These are phyloP conservation scores for Coelopa frigida DNA, from an alignment of 1,140 invertebrate species.

Conservation along the genomic window DNA sequence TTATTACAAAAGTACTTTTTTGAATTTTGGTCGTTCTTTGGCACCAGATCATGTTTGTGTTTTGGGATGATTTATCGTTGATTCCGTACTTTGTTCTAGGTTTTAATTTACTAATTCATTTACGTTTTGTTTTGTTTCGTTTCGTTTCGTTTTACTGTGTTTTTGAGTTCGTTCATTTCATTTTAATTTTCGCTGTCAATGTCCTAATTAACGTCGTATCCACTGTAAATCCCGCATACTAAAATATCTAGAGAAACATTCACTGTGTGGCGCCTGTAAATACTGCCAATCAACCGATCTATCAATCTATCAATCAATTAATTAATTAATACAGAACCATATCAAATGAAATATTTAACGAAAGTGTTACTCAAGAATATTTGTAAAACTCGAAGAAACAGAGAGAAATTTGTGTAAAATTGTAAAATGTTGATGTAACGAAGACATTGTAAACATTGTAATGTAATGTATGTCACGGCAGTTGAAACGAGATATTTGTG, in stretches of 20 bases:
- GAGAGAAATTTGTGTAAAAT: background rate
- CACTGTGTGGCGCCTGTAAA: conserved; percentile 43
- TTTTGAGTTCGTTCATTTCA: conserved; percentile 1
- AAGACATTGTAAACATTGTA: background rate
- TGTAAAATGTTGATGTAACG: conserved; percentile 7
- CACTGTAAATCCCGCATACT: conserved; percentile 25
- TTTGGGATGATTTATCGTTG: conserved; percentile 5
- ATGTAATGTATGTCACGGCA: background rate
- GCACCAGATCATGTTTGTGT: background rate
- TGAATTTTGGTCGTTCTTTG: conserved; percentile 10
- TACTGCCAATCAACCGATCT: conserved; percentile 15
- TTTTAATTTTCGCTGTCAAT: conserved; percentile 13
- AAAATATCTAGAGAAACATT: conserved; percentile 18
- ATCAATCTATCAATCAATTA: conserved; percentile 21
- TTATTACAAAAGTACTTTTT: conserved; percentile 5
- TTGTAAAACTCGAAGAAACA: conserved; percentile 18
- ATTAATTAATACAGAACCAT: conserved; percentile 20
- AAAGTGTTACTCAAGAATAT: conserved; percentile 13
- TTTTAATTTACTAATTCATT: conserved; percentile 4
- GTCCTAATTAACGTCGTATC: conserved; percentile 26
- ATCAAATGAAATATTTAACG: conserved; percentile 42
- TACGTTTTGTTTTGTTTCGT: conserved; percentile 15
- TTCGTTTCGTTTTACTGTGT: conserved; percentile 7
- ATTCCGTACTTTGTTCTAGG: background rate
- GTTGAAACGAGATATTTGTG: too few species aligned